These are phyloP conservation scores for Phrynocephalus guinanensis DNA, from an alignment of 2,797 vertebrate genomes.

Conservation along the genomic window DNA sequence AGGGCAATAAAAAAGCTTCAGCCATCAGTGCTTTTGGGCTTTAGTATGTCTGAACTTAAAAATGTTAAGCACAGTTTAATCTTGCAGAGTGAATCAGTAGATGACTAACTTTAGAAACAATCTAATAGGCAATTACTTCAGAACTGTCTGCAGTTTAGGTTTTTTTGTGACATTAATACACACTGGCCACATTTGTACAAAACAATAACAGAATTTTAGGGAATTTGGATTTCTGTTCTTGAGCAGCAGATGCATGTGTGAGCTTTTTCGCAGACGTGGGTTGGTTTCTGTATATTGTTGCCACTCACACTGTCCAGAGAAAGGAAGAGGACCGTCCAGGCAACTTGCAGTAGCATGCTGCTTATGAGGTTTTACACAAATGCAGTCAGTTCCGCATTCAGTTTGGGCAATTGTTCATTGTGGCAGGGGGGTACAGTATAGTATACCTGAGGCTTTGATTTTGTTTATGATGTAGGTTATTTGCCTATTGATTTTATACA, in stretches of 20 bases:
- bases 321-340: background rate
- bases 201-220: background rate
- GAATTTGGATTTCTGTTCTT: background rate
- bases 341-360: slow-evolving; percentile 8
- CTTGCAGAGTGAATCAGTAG: slow-evolving; percentile 69
- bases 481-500: slow-evolving; percentile 57
- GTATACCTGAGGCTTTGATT: slow-evolving; percentile 58
- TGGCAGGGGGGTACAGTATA: slow-evolving; percentile 39
- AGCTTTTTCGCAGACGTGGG: background rate
- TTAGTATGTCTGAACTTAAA: slow-evolving; percentile 90
- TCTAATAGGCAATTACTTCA: slow-evolving; percentile 37
- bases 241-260: background rate
- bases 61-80: slow-evolving; percentile 86
- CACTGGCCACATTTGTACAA: slow-evolving; percentile 4
- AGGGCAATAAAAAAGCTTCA: slow-evolving; percentile 85
- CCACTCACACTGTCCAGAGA: background rate
- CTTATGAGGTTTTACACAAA: slow-evolving; percentile 3
- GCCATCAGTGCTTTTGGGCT: slow-evolving; percentile 87
- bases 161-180: slow-evolving; percentile 61
- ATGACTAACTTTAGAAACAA: slow-evolving; percentile 64
- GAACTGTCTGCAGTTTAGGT: slow-evolving; percentile 37
- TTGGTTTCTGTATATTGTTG: background rate
- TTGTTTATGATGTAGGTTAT: slow-evolving; percentile 51
- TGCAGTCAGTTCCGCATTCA: background rate
- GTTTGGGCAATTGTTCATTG: slow-evolving; percentile 54